Percentiles rank a stretch among this genome's conserved stretches.
phyloP scores from a whole-genome alignment of 2,113 vertebrate genomes.

The Pterocles orientalis region DNA sequence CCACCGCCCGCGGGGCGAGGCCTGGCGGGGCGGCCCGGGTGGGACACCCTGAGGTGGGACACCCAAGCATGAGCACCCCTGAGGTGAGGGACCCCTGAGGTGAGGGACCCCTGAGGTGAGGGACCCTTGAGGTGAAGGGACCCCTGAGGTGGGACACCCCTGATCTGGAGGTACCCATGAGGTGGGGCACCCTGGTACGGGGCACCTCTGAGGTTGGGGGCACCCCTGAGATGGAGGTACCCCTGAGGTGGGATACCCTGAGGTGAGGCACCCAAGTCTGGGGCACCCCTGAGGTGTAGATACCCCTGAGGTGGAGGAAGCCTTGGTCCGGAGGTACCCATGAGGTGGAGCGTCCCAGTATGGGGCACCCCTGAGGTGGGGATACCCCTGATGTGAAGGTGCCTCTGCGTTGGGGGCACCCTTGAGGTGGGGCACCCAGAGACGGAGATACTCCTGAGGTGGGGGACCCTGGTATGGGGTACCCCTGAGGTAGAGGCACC shows the following conservation, averaged over 20 bases:
- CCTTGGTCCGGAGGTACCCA: neutral
- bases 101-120: too few relatives aligned
- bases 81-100: neutral
- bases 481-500: neutral
- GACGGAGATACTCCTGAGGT: neutral
- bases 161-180: neutral
- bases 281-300: neutral
- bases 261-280: neutral
- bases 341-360: neutral
- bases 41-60: too few relatives aligned
- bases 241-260: neutral
- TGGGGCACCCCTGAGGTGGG: neutral
- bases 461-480: neutral
- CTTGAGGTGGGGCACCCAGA: neutral
- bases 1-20: accelerated
- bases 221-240: neutral
- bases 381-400: neutral
- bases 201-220: neutral
- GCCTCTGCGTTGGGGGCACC: neutral
- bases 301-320: neutral
- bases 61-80: neutral
- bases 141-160: too few relatives aligned
- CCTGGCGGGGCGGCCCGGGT: neutral
- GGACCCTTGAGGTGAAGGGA: neutral
- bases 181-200: neutral